Evolutionary conservation across 2,113 vertebrate species (phyloP), one percentile per base, ranked within the genome.

Genomic region (Nycticebus coucang): DNA sequence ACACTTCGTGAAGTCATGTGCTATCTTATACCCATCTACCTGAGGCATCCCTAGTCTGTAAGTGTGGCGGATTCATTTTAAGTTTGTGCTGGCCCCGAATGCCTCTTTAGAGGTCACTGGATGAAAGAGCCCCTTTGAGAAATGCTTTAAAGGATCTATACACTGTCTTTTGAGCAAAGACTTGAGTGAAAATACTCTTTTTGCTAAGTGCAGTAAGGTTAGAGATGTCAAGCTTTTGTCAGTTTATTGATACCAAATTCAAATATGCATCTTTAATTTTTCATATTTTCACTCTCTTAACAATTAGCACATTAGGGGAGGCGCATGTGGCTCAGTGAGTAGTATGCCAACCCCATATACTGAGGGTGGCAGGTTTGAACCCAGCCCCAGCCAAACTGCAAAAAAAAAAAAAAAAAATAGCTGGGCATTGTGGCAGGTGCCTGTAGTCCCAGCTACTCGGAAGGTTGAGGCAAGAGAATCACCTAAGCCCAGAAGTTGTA

Each of bases 101-200:
- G 90, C 26, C 71, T 90, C 66, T 93, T 95, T 33, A 89, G 55
- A 95, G 92, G 84, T 95, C 77, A 86, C 21, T 77, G 84, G 55
- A 97, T 97, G 57, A 97, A 97, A 97, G 64, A 2, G 2, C 13
- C 3, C 41, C 96, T 97, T 89, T 45, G 60, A 93, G 45, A 91
- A 84, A 95, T 93, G 59, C 87, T 89, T 93, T 83, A 80, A 94
- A 87, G 45, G 19, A 59, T 71, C 3, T 87, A 5, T 91, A 87
- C 26, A 71, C 33, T 93, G 72, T 4, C 85, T 90, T 97, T 95
- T 88, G 96, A 90, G 71, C n/a, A 94, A 92, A 90, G 62, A 66
- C 53, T 81, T 95, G 13, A 72, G 33, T 72, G 77, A 93, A 97
- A 94, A 72, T 94, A 2, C 8, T 91, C 35, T 21, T 77, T 93